Conservation (phyloP, 2,888 invertebrate genomes). For the Tetanocera ferruginea region DNA sequence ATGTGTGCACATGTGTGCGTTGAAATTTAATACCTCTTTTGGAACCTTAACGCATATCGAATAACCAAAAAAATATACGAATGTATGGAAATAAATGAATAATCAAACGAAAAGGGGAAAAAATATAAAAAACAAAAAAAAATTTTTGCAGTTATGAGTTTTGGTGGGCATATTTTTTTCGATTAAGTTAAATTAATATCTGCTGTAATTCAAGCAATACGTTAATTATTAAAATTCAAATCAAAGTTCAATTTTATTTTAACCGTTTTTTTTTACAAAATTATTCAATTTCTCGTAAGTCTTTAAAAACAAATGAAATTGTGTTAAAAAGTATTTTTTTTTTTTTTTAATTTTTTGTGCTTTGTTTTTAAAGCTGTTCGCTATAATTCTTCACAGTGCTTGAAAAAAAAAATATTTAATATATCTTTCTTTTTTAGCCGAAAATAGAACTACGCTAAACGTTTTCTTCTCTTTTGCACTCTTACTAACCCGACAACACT, state of each 20-base stretch:
- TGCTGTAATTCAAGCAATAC: too few species aligned
- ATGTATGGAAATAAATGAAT: conserved; percentile 20
- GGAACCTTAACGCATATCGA: conserved; percentile 31
- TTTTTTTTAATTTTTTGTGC: background rate
- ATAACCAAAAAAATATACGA: conserved; percentile 21
- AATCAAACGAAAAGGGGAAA: background rate
- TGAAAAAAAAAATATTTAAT: background rate
- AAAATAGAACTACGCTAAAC: conserved; percentile 47
- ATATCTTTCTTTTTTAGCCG: conserved; percentile 44
- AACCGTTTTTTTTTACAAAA: background rate
- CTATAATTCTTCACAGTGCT: background rate
- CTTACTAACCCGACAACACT: background rate
- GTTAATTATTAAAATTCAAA: background rate
- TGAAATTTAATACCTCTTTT: conserved; percentile 35
- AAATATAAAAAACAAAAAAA: background rate
- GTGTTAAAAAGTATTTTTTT: background rate
- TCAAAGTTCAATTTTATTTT: background rate
- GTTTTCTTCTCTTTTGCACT: background rate
- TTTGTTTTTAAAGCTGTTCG: background rate
- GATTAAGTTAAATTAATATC: too few species aligned
- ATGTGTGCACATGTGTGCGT: conserved; percentile 49
- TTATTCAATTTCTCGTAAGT: background rate
- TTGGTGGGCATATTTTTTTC: background rate
- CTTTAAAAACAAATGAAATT: background rate
- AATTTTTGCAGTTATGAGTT: background rate